Evolutionary conservation across 2,797 vertebrate genomes (phyloP).

Genomic region (Sitta carolinensis): DNA sequence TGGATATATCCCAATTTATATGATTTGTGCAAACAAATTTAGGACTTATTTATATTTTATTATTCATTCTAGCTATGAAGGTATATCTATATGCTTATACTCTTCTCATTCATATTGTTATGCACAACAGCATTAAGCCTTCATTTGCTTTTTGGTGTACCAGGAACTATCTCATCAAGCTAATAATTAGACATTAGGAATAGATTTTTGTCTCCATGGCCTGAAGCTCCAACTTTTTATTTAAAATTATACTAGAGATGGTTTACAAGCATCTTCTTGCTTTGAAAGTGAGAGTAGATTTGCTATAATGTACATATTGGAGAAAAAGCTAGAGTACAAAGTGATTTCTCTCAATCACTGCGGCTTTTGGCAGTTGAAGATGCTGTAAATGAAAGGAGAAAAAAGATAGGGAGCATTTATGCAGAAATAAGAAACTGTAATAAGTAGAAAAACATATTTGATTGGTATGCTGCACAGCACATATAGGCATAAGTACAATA

Average conservation of each 20-base stretch:
- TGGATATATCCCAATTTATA: not conserved
- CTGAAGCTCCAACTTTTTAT: not conserved
- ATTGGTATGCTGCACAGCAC: not conserved
- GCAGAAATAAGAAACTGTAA: not conserved
- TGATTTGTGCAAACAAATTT: not conserved
- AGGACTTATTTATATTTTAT: not conserved
- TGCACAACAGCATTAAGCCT: not conserved
- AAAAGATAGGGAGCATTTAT: not conserved
- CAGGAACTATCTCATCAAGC: constrained; percentile 15
- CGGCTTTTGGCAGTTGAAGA: not conserved
- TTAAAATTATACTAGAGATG: not conserved
- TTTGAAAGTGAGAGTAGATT: not conserved
- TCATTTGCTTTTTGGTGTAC: not conserved
- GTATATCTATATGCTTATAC: not conserved
- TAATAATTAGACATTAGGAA: constrained; percentile 21
- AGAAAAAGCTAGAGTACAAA: not conserved
- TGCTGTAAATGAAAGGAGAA: not conserved
- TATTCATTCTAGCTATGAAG: not conserved
- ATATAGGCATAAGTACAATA: not conserved
- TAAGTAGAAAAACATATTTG: not conserved
- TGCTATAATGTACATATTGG: not conserved
- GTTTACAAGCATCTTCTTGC: not conserved
- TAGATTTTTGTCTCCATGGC: not conserved
- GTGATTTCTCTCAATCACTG: not conserved
- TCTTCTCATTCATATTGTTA: not conserved